Conservation (phyloP, 1,140 invertebrate species). For the Centruroides sculpturatus region DNA sequence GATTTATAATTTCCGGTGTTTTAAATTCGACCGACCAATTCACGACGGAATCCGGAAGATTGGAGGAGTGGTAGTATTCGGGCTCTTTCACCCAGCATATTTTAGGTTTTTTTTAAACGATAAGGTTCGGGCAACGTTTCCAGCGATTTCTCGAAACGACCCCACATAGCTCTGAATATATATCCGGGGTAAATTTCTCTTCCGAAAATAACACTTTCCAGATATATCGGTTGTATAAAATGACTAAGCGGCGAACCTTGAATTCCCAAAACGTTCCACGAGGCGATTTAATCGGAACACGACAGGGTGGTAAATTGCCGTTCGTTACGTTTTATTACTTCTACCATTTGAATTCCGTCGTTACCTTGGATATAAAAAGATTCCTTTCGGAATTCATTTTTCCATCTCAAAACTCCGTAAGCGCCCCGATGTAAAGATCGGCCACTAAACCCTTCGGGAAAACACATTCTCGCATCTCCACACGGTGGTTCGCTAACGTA, state of each 20-base stretch:
- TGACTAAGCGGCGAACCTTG: slow-evolving; percentile 34
- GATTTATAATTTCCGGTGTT: slow-evolving; percentile 29
- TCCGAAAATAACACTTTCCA: slow-evolving; percentile 30
- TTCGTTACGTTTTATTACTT: slow-evolving; percentile 27
- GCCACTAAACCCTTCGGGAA: slow-evolving; percentile 31
- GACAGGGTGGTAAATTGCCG: slow-evolving; percentile 27
- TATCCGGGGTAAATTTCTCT: slow-evolving; percentile 32
- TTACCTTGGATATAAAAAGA: slow-evolving; percentile 23
- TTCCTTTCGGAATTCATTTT: slow-evolving; percentile 24
- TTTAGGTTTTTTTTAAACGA: slow-evolving; percentile 28
- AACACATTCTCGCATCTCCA: slow-evolving; percentile 47
- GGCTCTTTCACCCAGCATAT: slow-evolving; percentile 31
- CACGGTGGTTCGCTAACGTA: slow-evolving; percentile 97
- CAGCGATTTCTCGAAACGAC: slow-evolving; percentile 23
- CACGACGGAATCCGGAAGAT: slow-evolving; percentile 24
- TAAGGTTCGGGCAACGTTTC: slow-evolving; percentile 23
- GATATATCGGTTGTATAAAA: slow-evolving; percentile 32
- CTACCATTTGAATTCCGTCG: slow-evolving; percentile 28
- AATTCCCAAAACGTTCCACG: slow-evolving; percentile 35
- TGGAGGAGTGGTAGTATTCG: slow-evolving; percentile 7
- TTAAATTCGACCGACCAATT: slow-evolving; percentile 30
- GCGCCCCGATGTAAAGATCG: slow-evolving; percentile 73
- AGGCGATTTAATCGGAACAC: slow-evolving; percentile 37
- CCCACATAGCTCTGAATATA: slow-evolving; percentile 31
- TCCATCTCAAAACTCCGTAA: slow-evolving; percentile 30